Percentiles rank a stretch among this genome's conserved stretches.
phyloP scores from a whole-genome alignment of 2,797 vertebrate species.

The Gallinago nigripennis region DNA sequence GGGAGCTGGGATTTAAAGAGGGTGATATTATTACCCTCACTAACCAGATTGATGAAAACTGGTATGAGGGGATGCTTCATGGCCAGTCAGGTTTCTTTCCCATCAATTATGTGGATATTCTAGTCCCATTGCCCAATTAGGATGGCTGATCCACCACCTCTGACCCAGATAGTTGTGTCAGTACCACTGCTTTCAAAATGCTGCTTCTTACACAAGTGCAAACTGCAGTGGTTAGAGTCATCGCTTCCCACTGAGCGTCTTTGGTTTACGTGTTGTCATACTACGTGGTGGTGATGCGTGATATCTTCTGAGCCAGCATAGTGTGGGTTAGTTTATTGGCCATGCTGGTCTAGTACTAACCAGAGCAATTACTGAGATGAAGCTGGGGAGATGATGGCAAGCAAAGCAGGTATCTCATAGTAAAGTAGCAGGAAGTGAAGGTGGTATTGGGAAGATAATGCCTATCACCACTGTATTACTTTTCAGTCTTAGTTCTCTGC shows the following conservation, averaged over 20 bases:
- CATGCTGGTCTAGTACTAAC: constrained; percentile 37
- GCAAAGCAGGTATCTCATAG: background rate
- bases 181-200: constrained; percentile 82
- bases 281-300: constrained; percentile 68
- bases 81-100: constrained; percentile 98
- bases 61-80: constrained; percentile 96
- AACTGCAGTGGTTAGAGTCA: constrained; percentile 77
- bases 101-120: constrained; percentile 97
- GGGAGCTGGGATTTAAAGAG: constrained; percentile 97
- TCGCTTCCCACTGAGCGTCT: constrained; percentile 65
- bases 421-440: background rate
- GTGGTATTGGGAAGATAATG: constrained; percentile 64
- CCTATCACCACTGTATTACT: constrained; percentile 62
- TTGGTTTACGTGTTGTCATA: constrained; percentile 70
- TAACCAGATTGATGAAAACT: constrained; percentile 98
- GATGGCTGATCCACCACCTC: constrained; percentile 56
- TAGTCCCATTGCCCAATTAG: constrained; percentile 94
- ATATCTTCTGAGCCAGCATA: constrained; percentile 68
- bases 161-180: constrained; percentile 68
- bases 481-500: constrained; percentile 68
- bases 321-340: constrained; percentile 39
- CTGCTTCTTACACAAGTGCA: constrained; percentile 78
- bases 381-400: constrained; percentile 40
- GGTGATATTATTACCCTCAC: constrained; percentile 97
- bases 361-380: constrained; percentile 38